Conservation (phyloP, 2,888 invertebrate genomes). For the Pogonocherus hispidulus region DNA sequence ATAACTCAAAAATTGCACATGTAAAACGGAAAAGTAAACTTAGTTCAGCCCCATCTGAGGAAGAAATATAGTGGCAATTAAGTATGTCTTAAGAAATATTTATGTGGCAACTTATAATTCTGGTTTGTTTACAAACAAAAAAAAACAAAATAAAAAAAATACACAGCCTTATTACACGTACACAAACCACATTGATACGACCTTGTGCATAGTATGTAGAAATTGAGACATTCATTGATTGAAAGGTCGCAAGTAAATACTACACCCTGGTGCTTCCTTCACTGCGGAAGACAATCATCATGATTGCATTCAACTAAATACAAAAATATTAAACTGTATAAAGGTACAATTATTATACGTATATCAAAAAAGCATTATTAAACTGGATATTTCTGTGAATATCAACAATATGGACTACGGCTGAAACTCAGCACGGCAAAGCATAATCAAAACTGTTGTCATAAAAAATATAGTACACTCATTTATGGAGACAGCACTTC, state of each 20-base stretch:
- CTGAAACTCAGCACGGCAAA: slow-evolving; percentile 66
- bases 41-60: slow-evolving; percentile 22
- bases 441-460: slow-evolving; percentile 65
- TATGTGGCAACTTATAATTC: slow-evolving; percentile 49
- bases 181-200: slow-evolving; percentile 69
- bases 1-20: slow-evolving; percentile 44
- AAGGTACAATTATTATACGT: slow-evolving; percentile 69
- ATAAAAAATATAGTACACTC: slow-evolving; percentile 68
- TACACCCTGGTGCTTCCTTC: slow-evolving; percentile 69
- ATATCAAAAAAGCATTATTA: slow-evolving; percentile 67
- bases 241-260: slow-evolving; percentile 69
- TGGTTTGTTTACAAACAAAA: slow-evolving; percentile 62
- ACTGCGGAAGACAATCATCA: slow-evolving; percentile 69
- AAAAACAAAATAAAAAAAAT: slow-evolving; percentile 57
- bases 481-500: slow-evolving; percentile 65
- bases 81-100: slow-evolving; percentile 43
- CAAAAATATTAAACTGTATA: slow-evolving; percentile 70
- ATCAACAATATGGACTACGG: slow-evolving; percentile 63
- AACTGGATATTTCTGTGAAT: slow-evolving; percentile 58
- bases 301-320: slow-evolving; percentile 70
- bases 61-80: slow-evolving; percentile 46
- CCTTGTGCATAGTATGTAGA: slow-evolving; percentile 67
- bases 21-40: slow-evolving; percentile 31
- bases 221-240: slow-evolving; percentile 67
- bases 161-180: slow-evolving; percentile 70